A percentile compares a stretch with the other conserved stretches of the same genome.
Evolutionary conservation across 2,113 vertebrate genomes (phyloP).

Genomic region (Megaceryle torquata): DNA sequence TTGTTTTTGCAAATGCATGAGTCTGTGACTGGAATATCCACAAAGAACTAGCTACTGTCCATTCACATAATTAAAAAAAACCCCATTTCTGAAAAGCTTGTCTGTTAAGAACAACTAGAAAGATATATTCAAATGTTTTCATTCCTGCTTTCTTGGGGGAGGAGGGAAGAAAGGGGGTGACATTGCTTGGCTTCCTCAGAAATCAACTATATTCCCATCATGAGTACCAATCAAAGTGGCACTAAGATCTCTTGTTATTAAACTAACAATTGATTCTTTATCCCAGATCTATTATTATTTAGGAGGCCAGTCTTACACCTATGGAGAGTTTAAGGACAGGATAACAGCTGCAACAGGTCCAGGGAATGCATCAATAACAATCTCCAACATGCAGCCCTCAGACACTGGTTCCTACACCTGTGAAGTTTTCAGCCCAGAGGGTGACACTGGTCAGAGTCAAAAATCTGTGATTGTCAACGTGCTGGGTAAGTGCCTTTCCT

Average conservation of each 20-base stretch:
- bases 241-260: background rate
- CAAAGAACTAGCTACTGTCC: background rate
- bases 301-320: conserved; percentile 39
- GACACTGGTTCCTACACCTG: conserved; percentile 84
- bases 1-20: background rate
- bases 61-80: background rate
- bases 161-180: background rate
- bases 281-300: conserved; percentile 76
- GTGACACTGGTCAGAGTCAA: conserved; percentile 65
- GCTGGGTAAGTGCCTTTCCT: conserved; percentile 71
- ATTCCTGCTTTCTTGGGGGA: background rate
- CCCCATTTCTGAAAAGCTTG: background rate
- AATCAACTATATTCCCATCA: background rate
- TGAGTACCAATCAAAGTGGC: background rate
- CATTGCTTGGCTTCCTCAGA: background rate
- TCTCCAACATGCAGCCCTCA: conserved; percentile 77
- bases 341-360: conserved; percentile 67
- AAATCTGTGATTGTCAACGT: conserved; percentile 75
- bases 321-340: conserved; percentile 69
- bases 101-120: background rate
- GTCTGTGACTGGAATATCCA: background rate
- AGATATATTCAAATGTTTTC: background rate
- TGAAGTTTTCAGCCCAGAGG: conserved; percentile 80
- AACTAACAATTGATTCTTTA: conserved; percentile 48
- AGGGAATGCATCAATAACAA: conserved; percentile 81